Evolutionary conservation across 1,140 invertebrate species (phyloP), one percentile per base, ranked within the genome.

Genomic region (Rhynchophorus ferrugineus): DNA sequence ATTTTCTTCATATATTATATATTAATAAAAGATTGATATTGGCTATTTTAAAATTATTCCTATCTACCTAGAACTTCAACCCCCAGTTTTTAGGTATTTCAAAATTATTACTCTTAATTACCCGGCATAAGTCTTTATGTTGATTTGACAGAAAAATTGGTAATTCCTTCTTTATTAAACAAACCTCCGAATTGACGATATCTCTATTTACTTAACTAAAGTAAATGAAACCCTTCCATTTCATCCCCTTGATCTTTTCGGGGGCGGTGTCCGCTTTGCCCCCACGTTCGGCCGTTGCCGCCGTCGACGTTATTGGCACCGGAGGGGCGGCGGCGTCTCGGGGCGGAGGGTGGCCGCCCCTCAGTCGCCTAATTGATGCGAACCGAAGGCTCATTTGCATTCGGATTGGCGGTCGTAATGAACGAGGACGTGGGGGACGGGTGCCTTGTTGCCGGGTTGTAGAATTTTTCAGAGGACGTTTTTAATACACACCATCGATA

Each of bases 341-440:
- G 37, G 37, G 37, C 37, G 37, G 37, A 14, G 45, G 44, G 19
- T 6, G 1, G 24, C 19, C 20, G 14, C 37, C 20, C 44, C 38
- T 29, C 35, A 36, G 51, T 48, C 51, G 51, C 51, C 51, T 54
- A 54, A 54, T 54, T 54, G 45, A 54, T 54, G 51, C 51, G 51
- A 54, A 54, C 44, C 36, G 51, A 38, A 38, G 24, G 11, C 53
- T 55, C 53, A 55, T 55, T 55, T 55, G 53, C 53, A 55, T 55
- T 48, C 53, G 53, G 53, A 55, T 55, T 55, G 53, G 53, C 42
- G 45, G 45, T 29, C 53, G 11, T 55, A 55, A 55, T 55, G 39
- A 55, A 55, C 24, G 42, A 16, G 50, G 50, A 51, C 50, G 39
- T 45, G 42, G 11, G 43, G 33, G 21, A 29, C 42, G 50, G 29